These are phyloP conservation scores for Oncorhynchus nerka DNA, from an alignment of 2,113 vertebrate genomes.

Conservation along the genomic window DNA sequence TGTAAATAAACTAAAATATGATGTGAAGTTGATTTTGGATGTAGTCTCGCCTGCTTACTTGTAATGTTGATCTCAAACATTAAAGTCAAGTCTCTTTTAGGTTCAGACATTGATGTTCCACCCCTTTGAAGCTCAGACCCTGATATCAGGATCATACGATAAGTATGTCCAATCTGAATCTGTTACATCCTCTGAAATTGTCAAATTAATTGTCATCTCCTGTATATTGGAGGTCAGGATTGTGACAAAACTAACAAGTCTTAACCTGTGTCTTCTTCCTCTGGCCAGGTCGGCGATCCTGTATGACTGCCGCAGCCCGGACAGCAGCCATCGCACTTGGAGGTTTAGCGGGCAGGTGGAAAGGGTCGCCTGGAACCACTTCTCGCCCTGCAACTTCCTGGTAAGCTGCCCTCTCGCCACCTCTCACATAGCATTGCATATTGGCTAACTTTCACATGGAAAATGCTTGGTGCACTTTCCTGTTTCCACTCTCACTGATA, in stretches of 20 bases:
- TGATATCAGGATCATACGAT: slow-evolving; percentile 95
- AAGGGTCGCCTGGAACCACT: slow-evolving; percentile 91
- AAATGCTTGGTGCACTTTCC: neutral
- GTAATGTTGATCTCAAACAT: neutral
- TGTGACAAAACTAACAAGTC: too few relatives aligned
- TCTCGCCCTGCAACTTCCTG: slow-evolving; percentile 92
- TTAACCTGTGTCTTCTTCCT: neutral
- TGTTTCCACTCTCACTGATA: neutral
- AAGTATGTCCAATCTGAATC: slow-evolving; percentile 76
- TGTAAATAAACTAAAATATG: too few relatives aligned
- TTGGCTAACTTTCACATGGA: neutral
- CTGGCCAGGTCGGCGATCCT: slow-evolving; percentile 81
- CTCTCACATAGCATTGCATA: neutral
- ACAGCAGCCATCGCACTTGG: slow-evolving; percentile 84
- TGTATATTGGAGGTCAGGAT: neutral
- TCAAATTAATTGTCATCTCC: too few relatives aligned
- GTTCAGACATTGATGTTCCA: slow-evolving; percentile 93
- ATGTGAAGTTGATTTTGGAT: too few relatives aligned
- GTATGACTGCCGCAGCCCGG: slow-evolving; percentile 91
- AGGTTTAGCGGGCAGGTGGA: slow-evolving; percentile 95
- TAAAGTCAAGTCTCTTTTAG: slow-evolving; percentile 58
- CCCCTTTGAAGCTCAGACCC: slow-evolving; percentile 94
- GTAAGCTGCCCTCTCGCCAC: slow-evolving; percentile 59
- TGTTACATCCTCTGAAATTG: neutral
- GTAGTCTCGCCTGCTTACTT: too few relatives aligned